A percentile compares a stretch with the other conserved stretches of the same genome.
Conservation (phyloP, 2,797 vertebrate species). For the Crax fasciolata region DNA sequence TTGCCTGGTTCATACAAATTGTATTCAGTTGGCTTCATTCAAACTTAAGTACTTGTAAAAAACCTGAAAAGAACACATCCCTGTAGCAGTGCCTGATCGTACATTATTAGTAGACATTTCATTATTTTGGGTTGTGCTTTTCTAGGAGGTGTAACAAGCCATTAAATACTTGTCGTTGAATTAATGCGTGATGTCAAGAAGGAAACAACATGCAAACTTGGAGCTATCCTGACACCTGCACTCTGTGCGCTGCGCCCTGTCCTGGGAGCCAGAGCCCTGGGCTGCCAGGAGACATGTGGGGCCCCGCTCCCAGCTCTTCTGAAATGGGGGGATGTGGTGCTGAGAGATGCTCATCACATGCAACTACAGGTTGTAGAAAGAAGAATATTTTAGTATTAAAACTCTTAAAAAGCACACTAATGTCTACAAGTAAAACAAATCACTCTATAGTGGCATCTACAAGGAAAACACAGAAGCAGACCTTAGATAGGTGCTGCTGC, state of each 20-base stretch:
- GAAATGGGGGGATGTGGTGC: neutral
- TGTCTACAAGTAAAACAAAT: neutral
- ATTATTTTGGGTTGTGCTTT: conserved; percentile 6
- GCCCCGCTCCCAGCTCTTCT: neutral
- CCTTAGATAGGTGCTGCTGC: neutral
- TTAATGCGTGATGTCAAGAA: neutral
- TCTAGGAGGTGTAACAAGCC: neutral
- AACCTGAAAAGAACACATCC: neutral
- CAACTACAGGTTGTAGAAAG: neutral
- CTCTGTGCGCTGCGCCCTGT: neutral
- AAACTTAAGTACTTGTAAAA: neutral
- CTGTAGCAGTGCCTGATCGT: neutral
- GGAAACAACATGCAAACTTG: neutral
- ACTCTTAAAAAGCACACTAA: neutral
- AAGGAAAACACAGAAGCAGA: neutral
- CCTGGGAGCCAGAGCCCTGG: neutral
- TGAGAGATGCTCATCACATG: fast-evolving
- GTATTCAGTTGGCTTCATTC: neutral
- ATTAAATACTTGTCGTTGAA: neutral
- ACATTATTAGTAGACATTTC: neutral
- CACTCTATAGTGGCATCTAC: fast-evolving
- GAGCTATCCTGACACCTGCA: fast-evolving
- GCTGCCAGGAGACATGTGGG: neutral
- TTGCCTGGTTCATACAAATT: neutral
- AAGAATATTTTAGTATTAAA: neutral